A percentile compares a stretch with the other conserved stretches of the same genome.
Conservation (phyloP, 2,888 invertebrate species). For the Antheraea assamensis region DNA sequence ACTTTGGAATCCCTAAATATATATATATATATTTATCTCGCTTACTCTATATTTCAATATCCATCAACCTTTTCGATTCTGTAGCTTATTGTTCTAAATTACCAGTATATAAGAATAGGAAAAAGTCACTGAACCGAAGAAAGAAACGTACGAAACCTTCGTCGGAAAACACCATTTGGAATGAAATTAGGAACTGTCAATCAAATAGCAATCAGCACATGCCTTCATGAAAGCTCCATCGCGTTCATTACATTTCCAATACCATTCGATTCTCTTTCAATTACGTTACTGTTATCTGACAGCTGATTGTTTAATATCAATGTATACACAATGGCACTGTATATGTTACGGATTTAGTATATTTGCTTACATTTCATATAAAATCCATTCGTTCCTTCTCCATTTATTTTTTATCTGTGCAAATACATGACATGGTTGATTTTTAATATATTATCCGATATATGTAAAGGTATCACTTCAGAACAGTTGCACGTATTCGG, state of each 20-base stretch:
- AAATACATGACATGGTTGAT: no score
- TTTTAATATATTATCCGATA: no score
- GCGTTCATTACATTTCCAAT: slow-evolving; percentile 11
- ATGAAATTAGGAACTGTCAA: slow-evolving; percentile 24
- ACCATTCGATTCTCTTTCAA: slow-evolving; percentile 9
- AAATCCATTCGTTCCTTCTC: not conserved
- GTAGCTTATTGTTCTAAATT: not conserved
- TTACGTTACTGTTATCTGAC: slow-evolving; percentile 7
- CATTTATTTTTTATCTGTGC: not conserved
- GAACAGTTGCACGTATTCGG: no score
- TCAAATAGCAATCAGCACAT: slow-evolving; percentile 22
- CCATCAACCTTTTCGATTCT: not conserved
- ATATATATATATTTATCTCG: not conserved
- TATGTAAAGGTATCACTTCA: no score
- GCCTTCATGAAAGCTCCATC: slow-evolving; percentile 17
- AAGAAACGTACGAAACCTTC: not conserved
- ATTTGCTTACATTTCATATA: not conserved
- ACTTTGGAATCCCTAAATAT: not conserved
- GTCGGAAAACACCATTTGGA: not conserved
- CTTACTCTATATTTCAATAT: not conserved
- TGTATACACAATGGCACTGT: not conserved
- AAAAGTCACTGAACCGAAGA: not conserved
- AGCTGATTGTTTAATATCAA: slow-evolving; percentile 5
- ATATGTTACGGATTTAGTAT: not conserved
- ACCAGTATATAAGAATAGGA: not conserved